Evolutionary conservation across 2,113 vertebrate genomes (phyloP).

Genomic region (Aleadryas rufinucha): DNA sequence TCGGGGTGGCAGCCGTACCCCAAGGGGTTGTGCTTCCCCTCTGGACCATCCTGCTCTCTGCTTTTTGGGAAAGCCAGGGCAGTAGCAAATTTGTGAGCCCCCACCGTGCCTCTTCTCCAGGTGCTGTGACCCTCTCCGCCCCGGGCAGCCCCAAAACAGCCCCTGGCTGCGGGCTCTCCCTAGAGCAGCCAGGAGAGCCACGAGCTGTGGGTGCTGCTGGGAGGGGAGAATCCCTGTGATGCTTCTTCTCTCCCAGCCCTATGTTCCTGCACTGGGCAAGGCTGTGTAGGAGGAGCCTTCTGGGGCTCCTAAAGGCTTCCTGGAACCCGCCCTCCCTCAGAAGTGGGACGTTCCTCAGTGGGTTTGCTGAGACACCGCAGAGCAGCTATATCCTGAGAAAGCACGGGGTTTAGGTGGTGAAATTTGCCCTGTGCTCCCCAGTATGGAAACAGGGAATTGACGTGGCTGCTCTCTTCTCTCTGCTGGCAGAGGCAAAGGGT

Average conservation of each 20-base stretch:
- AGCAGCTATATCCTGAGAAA: neutral
- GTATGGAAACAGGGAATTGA: neutral
- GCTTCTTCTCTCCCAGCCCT: neutral
- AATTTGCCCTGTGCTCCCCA: neutral
- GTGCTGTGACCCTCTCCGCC: neutral
- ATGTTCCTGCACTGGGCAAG: accelerated
- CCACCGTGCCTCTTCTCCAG: accelerated
- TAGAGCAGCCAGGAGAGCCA: neutral
- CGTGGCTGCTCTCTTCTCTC: neutral
- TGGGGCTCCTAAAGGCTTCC: neutral
- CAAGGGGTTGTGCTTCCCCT: too few species aligned
- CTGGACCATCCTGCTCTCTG: neutral
- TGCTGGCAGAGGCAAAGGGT: neutral
- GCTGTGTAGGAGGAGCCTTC: neutral
- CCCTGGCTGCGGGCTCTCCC: accelerated
- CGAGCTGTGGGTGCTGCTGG: neutral
- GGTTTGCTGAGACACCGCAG: neutral
- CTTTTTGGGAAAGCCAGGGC: neutral
- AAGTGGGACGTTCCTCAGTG: neutral
- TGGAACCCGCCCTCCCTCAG: neutral
- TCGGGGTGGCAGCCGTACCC: neutral
- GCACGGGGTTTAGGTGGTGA: neutral
- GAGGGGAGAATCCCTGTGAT: neutral
- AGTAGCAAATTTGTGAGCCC: neutral
- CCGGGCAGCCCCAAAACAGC: neutral